Conservation (phyloP, 1,140 invertebrate species). For the Drosophila truncata region DNA sequence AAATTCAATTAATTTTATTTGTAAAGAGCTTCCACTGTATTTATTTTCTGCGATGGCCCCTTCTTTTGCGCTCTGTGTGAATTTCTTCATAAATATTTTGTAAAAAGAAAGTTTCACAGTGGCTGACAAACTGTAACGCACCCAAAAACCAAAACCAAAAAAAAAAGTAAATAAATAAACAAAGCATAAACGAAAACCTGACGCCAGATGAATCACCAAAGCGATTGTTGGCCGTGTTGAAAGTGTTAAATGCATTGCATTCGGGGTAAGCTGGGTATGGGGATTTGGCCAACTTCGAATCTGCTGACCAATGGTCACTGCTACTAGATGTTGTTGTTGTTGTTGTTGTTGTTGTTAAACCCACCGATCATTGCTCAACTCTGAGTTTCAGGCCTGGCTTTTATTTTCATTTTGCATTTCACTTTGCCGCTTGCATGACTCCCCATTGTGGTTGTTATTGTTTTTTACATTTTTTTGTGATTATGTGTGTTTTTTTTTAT, state of each 20-base stretch:
- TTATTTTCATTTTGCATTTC: constrained; percentile 74
- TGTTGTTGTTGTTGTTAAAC: too few species aligned
- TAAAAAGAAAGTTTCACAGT: constrained; percentile 80
- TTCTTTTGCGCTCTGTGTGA: constrained; percentile 30
- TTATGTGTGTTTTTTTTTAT: not conserved
- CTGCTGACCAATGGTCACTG: constrained; percentile 61
- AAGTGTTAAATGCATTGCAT: constrained; percentile 80
- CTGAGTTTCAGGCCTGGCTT: constrained; percentile 23
- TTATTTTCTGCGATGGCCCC: constrained; percentile 22
- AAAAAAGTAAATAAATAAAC: constrained; percentile 30
- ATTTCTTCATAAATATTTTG: constrained; percentile 78
- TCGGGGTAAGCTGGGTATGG: constrained; percentile 21
- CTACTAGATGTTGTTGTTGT: constrained; percentile 20
- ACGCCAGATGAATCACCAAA: constrained; percentile 64
- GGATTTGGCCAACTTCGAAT: constrained; percentile 53
- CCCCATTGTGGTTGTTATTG: constrained; percentile 32
- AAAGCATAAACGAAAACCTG: constrained; percentile 40
- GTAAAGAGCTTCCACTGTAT: not conserved
- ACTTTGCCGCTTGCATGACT: constrained; percentile 67
- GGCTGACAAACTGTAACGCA: constrained; percentile 75
- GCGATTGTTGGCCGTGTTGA: constrained; percentile 57
- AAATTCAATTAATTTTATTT: not conserved
- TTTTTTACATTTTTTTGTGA: not conserved
- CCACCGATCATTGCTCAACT: constrained; percentile 61
- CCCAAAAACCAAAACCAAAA: constrained; percentile 46